Evolutionary conservation across 2,888 invertebrate genomes (phyloP).

Genomic region (Eurois occulta): DNA sequence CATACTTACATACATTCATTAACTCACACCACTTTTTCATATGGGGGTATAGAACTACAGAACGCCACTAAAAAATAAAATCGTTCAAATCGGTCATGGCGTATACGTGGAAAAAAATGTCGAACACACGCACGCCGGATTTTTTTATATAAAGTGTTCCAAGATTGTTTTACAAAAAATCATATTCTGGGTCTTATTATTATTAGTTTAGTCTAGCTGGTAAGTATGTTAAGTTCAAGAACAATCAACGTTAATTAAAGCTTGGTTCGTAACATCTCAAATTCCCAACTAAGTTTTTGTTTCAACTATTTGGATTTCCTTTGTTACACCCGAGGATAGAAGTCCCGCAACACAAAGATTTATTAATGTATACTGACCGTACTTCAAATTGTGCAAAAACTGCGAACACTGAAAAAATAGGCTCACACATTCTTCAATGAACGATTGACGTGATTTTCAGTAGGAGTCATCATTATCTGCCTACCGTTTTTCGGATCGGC

Average conservation of each 20-base stretch:
- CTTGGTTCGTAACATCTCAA: background rate
- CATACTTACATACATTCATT: too few relatives aligned
- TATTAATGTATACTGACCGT: background rate
- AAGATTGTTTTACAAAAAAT: background rate
- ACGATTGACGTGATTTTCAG: background rate
- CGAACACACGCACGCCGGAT: too few relatives aligned
- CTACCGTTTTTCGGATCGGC: background rate
- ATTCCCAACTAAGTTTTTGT: conserved; percentile 25
- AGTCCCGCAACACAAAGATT: conserved; percentile 1
- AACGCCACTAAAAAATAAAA: background rate
- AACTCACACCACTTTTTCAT: too few relatives aligned
- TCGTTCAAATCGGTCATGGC: background rate
- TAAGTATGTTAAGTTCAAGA: background rate
- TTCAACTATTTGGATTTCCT: conserved; percentile 19
- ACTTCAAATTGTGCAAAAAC: too few relatives aligned
- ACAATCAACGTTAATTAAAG: conserved; percentile 23
- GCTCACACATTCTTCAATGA: background rate
- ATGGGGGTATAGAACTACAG: background rate
- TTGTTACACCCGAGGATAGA: background rate
- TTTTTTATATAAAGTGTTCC: background rate
- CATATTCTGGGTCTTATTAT: background rate
- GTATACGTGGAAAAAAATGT: background rate
- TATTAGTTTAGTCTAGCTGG: background rate
- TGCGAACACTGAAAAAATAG: background rate
- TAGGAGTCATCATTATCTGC: background rate